Conservation (phyloP, 2,888 invertebrate genomes). For the Aphelenchoides bicaudatus region DNA sequence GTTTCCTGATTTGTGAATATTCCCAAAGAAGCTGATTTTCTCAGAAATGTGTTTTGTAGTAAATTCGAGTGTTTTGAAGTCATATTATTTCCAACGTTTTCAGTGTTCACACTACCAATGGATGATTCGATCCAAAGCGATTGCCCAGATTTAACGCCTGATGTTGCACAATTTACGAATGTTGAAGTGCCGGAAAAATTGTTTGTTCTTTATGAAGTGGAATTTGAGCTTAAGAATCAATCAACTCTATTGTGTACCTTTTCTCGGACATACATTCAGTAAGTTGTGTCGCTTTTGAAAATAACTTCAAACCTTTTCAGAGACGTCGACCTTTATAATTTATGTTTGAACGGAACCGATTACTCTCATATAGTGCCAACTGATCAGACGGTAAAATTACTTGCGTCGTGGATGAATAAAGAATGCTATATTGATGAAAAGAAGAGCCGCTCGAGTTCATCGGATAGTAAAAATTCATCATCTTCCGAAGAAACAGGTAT, state of each 20-base stretch:
- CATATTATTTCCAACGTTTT: too few relatives aligned
- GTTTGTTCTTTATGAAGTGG: constrained; percentile 6
- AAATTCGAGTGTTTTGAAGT: too few relatives aligned
- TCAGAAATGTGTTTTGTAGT: too few relatives aligned
- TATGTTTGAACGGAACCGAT: constrained; percentile 5
- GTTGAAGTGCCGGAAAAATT: too few relatives aligned
- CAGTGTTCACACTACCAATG: too few relatives aligned
- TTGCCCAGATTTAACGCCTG: too few relatives aligned
- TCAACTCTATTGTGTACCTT: background rate
- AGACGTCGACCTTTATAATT: constrained; percentile 13
- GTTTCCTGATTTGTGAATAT: too few relatives aligned
- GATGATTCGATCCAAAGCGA: too few relatives aligned
- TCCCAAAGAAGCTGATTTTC: too few relatives aligned
- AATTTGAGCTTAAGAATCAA: background rate
- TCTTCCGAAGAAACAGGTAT: background rate
- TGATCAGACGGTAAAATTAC: background rate
- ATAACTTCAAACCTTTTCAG: constrained; percentile 2
- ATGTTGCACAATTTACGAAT: too few relatives aligned
- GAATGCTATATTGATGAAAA: background rate
- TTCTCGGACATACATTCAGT: constrained; percentile 8
- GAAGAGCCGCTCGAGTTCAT: background rate
- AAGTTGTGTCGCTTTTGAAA: background rate
- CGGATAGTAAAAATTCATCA: background rate
- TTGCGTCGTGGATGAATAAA: constrained; percentile 7
- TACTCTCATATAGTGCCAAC: background rate